Base-by-base conservation (phyloP, 2,797 vertebrate species). In the Lemur catta region DNA sequence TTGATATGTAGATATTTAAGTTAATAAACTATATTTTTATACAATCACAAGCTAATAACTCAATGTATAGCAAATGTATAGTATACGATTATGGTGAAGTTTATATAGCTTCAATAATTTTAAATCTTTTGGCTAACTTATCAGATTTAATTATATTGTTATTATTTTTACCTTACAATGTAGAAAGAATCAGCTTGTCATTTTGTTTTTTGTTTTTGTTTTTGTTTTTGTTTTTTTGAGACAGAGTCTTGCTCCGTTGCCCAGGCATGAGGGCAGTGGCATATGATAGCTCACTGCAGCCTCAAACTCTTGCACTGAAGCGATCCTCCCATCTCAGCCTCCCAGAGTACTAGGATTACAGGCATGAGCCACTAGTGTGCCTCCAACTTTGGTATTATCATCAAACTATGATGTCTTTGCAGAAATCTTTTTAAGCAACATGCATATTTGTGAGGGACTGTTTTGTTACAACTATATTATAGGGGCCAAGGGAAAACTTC, bases 51-150 rank as follows among this genome's bases (percentile, higher is more conserved):
- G 24, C 65, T 89, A 57, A n/a, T 74, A 92, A 63, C 11, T 63
- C n/a, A 88, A 0, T 48, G 6, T 50, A 8, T 38, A 57, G 5
- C 10, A 50, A 50, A 50, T 50, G 15, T 50, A 57, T 79, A 67
- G 43, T 71, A 38, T 74, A 72, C 0, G 50, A 17, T 80, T 78
- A 71, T 61, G 59, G 15, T 90, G 35, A 96, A 65, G 12, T 84
- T 91, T 33, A 79, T 48, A 63, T 57, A 65, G 33, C 65, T 33
- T 92, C 33, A 76, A 3, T 69, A 80, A 78, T 75, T 95, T 89
- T 50, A 84, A 94, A 55, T 72, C 33, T 55, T 94, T 94, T 65
- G 41, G 7, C 8, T 84, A 95, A 78, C n/a, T 91, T 81, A 20
- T 85, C 28, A 96, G n/a, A 86, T 82, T 85, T 79, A 57, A 50